Conservation (phyloP, 2,113 vertebrate genomes). For the Phycodurus eques region DNA sequence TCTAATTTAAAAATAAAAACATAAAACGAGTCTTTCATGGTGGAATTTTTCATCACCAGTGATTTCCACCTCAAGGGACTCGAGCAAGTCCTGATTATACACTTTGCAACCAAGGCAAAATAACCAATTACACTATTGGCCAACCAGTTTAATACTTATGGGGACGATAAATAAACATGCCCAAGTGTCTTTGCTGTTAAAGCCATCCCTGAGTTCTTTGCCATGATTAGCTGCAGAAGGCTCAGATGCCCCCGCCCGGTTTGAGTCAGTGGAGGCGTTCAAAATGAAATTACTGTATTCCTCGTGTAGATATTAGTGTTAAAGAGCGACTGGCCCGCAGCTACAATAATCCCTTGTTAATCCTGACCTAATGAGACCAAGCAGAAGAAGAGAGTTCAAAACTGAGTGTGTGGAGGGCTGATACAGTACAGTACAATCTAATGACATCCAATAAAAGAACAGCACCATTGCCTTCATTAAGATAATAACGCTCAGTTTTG, state of each 20-base stretch:
- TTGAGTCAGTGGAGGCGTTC: slow-evolving; percentile 64
- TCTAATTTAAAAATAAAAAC: neutral
- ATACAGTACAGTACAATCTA: neutral
- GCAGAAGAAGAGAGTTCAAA: slow-evolving; percentile 37
- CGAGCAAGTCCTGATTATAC: slow-evolving; percentile 44
- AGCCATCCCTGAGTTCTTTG: slow-evolving; percentile 67
- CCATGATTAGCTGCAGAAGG: slow-evolving; percentile 72
- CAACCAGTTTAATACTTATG: slow-evolving; percentile 62
- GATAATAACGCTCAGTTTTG: neutral
- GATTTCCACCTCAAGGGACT: slow-evolving; percentile 15
- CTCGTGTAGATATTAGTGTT: slow-evolving; percentile 63
- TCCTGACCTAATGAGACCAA: slow-evolving; percentile 71
- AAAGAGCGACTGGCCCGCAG: slow-evolving; percentile 66
- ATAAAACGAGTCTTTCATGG: neutral
- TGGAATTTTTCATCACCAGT: slow-evolving; percentile 10
- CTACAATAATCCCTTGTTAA: slow-evolving; percentile 68
- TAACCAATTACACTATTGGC: slow-evolving; percentile 69
- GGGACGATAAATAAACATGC: slow-evolving; percentile 69
- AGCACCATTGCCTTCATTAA: neutral
- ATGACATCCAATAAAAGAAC: neutral
- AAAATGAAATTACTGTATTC: slow-evolving; percentile 69
- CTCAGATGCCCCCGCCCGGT: slow-evolving; percentile 63
- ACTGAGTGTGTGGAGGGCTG: neutral
- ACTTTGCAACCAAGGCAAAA: slow-evolving; percentile 59
- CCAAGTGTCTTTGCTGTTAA: slow-evolving; percentile 58